Conservation (phyloP, 2,888 invertebrate species). For the Hermaeophaga mercurialis region DNA sequence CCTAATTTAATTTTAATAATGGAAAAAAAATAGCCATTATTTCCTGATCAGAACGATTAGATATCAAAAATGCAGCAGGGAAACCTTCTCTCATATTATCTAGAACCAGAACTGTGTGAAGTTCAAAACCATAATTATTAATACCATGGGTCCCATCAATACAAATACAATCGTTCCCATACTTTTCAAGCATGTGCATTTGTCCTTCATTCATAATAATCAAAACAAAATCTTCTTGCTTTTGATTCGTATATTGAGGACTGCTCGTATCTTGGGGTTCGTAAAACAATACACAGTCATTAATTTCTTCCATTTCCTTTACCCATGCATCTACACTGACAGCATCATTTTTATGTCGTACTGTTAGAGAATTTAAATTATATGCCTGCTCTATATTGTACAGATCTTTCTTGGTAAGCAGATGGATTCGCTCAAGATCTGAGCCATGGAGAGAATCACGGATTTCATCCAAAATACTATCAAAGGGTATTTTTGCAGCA, state of each 20-base stretch:
- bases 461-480: constrained; percentile 32
- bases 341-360: constrained; percentile 26
- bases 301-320: constrained; percentile 7
- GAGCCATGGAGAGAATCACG: constrained; percentile 18
- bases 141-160: not conserved
- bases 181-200: constrained; percentile 29
- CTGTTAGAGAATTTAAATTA: constrained; percentile 24
- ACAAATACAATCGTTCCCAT: constrained; percentile 19
- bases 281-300: constrained; percentile 2
- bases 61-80: constrained; percentile 35
- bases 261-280: not conserved
- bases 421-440: constrained; percentile 24
- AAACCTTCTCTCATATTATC: constrained; percentile 34
- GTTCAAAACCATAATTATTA: constrained; percentile 29
- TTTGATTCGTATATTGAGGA: constrained; percentile 21
- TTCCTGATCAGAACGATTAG: constrained; percentile 24
- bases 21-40: not conserved
- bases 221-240: constrained; percentile 38
- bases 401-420: constrained; percentile 30
- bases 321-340: constrained; percentile 27
- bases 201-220: constrained; percentile 34
- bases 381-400: constrained; percentile 31
- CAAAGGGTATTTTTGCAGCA: constrained; percentile 31
- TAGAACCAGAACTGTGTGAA: constrained; percentile 31
- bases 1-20: not conserved